Percentiles rank a stretch among this genome's conserved stretches.
phyloP scores from a whole-genome alignment of 2,888 invertebrate genomes.

The Phoenoteleia sp. region DNA sequence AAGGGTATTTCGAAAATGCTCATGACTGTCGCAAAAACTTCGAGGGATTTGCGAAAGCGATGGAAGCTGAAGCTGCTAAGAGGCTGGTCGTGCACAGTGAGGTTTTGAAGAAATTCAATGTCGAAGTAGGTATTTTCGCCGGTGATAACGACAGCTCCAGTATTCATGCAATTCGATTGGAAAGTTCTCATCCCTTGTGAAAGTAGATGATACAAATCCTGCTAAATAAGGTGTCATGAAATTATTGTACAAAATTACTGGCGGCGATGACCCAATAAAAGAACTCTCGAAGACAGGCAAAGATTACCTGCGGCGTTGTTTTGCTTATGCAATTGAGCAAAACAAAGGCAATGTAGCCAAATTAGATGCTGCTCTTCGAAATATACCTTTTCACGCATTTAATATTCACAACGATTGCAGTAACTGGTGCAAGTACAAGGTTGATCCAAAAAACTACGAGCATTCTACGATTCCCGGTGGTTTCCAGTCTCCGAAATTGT shows the following conservation, averaged over 20 bases:
- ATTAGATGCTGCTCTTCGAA: conserved; percentile 23
- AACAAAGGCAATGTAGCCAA: conserved; percentile 38
- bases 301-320: conserved; percentile 38
- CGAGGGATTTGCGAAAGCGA: conserved; percentile 78
- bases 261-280: conserved; percentile 27
- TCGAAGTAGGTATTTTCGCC: conserved; percentile 72
- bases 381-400: conserved; percentile 55
- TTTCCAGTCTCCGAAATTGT: not conserved
- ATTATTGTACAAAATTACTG: conserved; percentile 24
- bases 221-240: conserved; percentile 43
- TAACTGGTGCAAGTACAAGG: conserved; percentile 30
- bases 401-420: conserved; percentile 45
- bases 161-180: conserved; percentile 30
- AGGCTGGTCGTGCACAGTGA: conserved; percentile 67
- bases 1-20: conserved; percentile 62
- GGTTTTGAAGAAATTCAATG: conserved; percentile 65
- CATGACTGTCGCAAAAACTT: conserved; percentile 79
- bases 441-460: not conserved
- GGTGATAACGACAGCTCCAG: conserved; percentile 3
- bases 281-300: conserved; percentile 31
- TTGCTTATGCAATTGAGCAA: conserved; percentile 47
- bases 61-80: conserved; percentile 77
- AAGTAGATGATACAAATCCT: conserved; percentile 48
- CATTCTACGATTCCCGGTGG: not conserved
- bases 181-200: conserved; percentile 29